Percentiles rank a stretch among this genome's conserved stretches.
Evolutionary conservation across 2,888 invertebrate species (phyloP).

Genomic region (Ophraella communa): DNA sequence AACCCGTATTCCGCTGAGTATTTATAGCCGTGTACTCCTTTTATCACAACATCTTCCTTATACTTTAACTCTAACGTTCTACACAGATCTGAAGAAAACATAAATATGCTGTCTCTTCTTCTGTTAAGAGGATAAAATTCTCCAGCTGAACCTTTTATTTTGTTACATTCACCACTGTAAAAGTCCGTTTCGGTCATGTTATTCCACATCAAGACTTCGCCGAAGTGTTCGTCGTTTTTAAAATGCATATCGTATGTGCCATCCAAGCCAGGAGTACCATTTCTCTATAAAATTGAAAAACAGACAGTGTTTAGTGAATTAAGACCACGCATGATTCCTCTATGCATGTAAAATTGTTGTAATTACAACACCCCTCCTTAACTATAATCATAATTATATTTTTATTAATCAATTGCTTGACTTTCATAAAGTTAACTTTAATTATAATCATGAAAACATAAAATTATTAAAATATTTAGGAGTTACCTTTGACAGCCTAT

Average conservation of each 20-base stretch:
- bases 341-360: no score
- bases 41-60: conserved; percentile 64
- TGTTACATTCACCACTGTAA: conserved; percentile 66
- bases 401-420: no score
- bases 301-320: background rate
- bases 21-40: conserved; percentile 70
- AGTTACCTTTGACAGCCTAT: no score
- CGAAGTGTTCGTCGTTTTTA: conserved; percentile 70
- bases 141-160: conserved; percentile 76
- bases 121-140: conserved; percentile 79
- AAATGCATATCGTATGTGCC: conserved; percentile 78
- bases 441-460: no score
- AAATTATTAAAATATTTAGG: no score
- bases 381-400: no score
- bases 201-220: conserved; percentile 77
- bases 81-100: conserved; percentile 80
- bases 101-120: conserved; percentile 63
- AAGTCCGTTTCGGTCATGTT: conserved; percentile 65
- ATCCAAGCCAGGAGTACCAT: conserved; percentile 73
- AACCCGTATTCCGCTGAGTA: conserved; percentile 71
- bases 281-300: conserved; percentile 65
- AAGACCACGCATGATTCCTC: no score
- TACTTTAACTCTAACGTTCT: conserved; percentile 70
- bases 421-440: no score
- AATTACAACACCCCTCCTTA: no score